These are phyloP conservation scores for Teleogryllus occipitalis DNA, from an alignment of 1,140 invertebrate genomes.

Conservation along the genomic window DNA sequence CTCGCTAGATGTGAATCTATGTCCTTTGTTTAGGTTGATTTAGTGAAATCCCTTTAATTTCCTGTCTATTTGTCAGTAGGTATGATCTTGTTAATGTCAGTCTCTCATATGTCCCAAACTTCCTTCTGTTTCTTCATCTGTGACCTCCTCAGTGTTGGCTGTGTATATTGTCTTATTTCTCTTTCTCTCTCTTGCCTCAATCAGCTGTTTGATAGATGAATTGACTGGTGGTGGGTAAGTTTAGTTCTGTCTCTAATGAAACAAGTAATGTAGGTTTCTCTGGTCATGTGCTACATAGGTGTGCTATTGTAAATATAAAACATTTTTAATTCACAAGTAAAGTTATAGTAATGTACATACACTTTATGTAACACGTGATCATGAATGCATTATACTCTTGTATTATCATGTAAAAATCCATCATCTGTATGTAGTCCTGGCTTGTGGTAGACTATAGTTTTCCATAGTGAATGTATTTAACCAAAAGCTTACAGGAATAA, in stretches of 20 bases:
- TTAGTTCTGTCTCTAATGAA: conserved; percentile 24
- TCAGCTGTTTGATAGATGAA: conserved; percentile 80
- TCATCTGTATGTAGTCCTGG: background rate
- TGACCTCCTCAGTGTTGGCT: conserved; percentile 13
- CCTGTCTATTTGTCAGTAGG: too few relatives aligned
- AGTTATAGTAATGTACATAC: too few relatives aligned
- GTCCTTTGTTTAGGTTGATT: too few relatives aligned
- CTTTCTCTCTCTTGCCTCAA: conserved; percentile 44
- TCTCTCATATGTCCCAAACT: too few relatives aligned
- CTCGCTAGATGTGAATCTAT: too few relatives aligned
- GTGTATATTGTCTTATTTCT: conserved; percentile 23
- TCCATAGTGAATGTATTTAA: background rate
- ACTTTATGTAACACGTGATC: background rate
- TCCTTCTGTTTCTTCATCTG: too few relatives aligned
- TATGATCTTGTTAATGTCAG: background rate
- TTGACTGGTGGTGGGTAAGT: conserved; percentile 75
- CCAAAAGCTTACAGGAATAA: too few relatives aligned
- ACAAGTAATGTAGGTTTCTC: background rate
- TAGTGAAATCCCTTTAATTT: too few relatives aligned
- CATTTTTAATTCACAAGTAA: background rate
- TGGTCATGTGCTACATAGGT: background rate
- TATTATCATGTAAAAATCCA: background rate
- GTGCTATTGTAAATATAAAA: background rate
- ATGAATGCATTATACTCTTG: background rate
- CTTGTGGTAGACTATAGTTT: background rate